Base-by-base conservation (phyloP, 1,140 invertebrate species). In the Drosophila albomicans region DNA sequence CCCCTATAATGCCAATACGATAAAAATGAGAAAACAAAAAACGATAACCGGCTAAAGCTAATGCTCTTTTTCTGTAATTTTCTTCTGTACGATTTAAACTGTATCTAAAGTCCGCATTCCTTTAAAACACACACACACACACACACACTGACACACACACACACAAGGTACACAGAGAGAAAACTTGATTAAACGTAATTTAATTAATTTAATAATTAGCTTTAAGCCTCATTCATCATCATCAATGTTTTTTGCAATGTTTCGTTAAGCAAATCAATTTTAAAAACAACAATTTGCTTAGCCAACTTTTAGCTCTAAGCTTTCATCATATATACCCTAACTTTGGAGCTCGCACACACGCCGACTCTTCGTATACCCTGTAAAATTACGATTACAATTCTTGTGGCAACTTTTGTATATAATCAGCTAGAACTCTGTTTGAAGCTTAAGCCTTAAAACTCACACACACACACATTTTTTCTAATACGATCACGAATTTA, bases 261-360 rank as follows among this genome's bases (percentile, higher is more conserved):
- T 73, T 49, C 56, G 57, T 79, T 58, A 88, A 84, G 84, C 84
- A 80, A 87, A 87, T 88, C 58, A 84, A 88, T 87, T 87, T 87
- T 87, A 84, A 69, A 88, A 87, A 88, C 77, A 82, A 88, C 63
- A 88, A 87, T 87, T 87, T 87, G 84, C 84, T 87, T 87, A 80
- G 66, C 74, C 75, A 74, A 74, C 57, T 72, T 64, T 38, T 7
- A 10, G 35, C 35, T 38, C 10, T 7, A 38, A 10, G 35, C 7
- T 25, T 25, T 4, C 20, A 25, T 25, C 20, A 25, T 8, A 79
- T 75, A 71, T 65, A 8, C 16, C 15, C 10, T 49, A 49, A 65
- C 30, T 15, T 30, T 3, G 11, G 38, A 15, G 7, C 45, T 16
- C 15, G 46, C 20, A 30, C 5, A 5, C 49, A 35, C 35, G 8